Base-by-base conservation (phyloP, 2,797 vertebrate genomes). In the Lindbergichthys nudifrons region DNA sequence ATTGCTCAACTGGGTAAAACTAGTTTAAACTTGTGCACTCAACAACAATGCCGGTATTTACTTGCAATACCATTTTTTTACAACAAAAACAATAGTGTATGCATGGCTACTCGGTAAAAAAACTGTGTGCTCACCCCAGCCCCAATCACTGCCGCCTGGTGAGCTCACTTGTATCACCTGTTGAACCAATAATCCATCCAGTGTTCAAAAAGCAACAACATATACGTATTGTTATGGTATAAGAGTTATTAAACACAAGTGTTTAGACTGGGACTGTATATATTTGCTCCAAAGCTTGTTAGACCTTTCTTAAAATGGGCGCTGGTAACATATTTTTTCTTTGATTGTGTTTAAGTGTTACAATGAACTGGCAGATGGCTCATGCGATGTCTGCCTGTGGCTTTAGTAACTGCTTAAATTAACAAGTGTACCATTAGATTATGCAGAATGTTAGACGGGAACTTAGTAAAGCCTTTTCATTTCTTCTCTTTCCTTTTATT, bases 401-500 rank as follows among this genome's bases (percentile, higher is more conserved):
- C 11, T n/a, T n/a, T 16, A 43, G 13, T 65, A 10, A 21, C 43
- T 19, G 7, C 45, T 32, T 32, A 41, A 9, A 47, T 19, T 48
- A 36, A 52, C 18, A 42, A 42, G 5, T 51, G 13, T 18, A 19
- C 4, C 1, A 66, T 48, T 46, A 56, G 18, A 26, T 71, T 65
- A 43, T 19, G 47, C 36, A 15, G 52, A 21, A 23, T 36, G 58
- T 57, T 47, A 46, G 1, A 23, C 1, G 18, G 8, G 0, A 65
- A 11, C n/a, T 60, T 45, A 53, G 26, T 54, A 46, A 68, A 36
- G 32, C 5, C 0, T 42, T 15, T 47, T n/a, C 2, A 26, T 75
- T 61, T 5, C 30, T 11, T 59, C 70, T 73, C 19, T 77, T 21
- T 73, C 13, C 30, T 3, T 15, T 15, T 61, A 11, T 76, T 82